Evolutionary conservation across 1,140 invertebrate species (phyloP).

Genomic region (Aphelinus certus): DNA sequence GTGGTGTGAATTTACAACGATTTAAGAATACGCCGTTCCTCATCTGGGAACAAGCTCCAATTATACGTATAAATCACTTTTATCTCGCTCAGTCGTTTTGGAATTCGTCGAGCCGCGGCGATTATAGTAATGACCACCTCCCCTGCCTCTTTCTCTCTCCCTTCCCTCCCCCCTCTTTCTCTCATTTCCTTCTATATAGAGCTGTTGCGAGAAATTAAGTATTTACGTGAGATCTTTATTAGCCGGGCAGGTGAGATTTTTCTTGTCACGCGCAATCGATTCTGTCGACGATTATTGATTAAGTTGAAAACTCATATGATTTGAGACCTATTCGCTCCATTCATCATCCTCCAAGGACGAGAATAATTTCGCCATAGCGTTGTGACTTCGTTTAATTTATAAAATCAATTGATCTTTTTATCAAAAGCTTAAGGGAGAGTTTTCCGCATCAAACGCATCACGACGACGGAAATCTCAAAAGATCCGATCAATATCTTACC

Average conservation of each 20-base stretch:
- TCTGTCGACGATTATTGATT: not conserved
- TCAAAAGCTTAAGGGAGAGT: no score
- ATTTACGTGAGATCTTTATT: slow-evolving; percentile 30
- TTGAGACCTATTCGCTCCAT: no score
- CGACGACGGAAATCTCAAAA: no score
- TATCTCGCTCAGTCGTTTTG: slow-evolving; percentile 31
- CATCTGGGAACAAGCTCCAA: slow-evolving; percentile 23
- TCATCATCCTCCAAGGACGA: no score
- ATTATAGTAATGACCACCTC: slow-evolving; percentile 36
- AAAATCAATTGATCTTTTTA: no score
- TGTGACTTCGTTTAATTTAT: no score
- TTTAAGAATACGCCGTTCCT: slow-evolving; percentile 30
- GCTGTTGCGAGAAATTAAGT: slow-evolving; percentile 15
- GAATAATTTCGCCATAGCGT: no score
- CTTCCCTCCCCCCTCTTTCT: no score
- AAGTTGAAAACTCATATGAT: no score
- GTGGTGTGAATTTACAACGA: slow-evolving; percentile 39
- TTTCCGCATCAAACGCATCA: no score
- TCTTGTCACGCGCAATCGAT: slow-evolving; percentile 18
- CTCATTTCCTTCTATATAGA: no score
- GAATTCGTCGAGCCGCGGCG: slow-evolving; percentile 11
- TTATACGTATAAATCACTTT: slow-evolving; percentile 39
- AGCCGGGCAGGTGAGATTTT: slow-evolving; percentile 7
- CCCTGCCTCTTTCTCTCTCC: not conserved
- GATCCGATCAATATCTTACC: no score